Base-by-base conservation (phyloP, 2,888 invertebrate genomes). In the Parapristionchus giblindavisi region DNA sequence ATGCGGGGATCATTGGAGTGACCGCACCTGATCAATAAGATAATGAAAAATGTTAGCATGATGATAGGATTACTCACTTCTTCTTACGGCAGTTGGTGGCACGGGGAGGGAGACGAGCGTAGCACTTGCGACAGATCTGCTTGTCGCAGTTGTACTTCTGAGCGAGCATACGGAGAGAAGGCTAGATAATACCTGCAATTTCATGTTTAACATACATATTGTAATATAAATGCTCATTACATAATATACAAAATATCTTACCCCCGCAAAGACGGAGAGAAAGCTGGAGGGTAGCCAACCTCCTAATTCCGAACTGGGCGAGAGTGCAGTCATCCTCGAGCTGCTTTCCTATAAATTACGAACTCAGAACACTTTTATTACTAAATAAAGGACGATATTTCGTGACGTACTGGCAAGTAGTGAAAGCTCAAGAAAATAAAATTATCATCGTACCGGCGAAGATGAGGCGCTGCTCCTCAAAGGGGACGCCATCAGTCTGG, bases 111-210 rank as follows among this genome's bases (percentile, higher is more conserved):
- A 99, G 93, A 88, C 99, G 94, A 85, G 99, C 99, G 89, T 99
- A 99, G 91, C 99, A 99, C 91, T 98, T 98, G 89, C 99, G 93
- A 91, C 98, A 99, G 89, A 99, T 98, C 95, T 98, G 97, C 90
- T 99, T 99, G 90, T 99, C 97, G 90, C 98, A 98, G 90, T 99
- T 99, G 92, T 98, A 99, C 90, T 98, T 99, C 91, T 94, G 94
- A n/a, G 99, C 98, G 90, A 99, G 91, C 88, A 95, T 93, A 89
- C 95, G 93, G 65, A 99, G 92, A 78, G 96, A 96, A 56, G 99
- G 99, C 90, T 99, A 99, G 90, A 99, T 99, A 84, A 97, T 96
- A 79, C 82, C 83, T 83, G 74, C 51, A 78, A 51, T 6, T 32
- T 14, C 14, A 14, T n/a, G 21, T 24, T 32, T 61, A 61, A 61